Evolutionary conservation across 35 echinoderm and acorn worm species (phyloP).

Genomic region (Apostichopus japonicus): DNA sequence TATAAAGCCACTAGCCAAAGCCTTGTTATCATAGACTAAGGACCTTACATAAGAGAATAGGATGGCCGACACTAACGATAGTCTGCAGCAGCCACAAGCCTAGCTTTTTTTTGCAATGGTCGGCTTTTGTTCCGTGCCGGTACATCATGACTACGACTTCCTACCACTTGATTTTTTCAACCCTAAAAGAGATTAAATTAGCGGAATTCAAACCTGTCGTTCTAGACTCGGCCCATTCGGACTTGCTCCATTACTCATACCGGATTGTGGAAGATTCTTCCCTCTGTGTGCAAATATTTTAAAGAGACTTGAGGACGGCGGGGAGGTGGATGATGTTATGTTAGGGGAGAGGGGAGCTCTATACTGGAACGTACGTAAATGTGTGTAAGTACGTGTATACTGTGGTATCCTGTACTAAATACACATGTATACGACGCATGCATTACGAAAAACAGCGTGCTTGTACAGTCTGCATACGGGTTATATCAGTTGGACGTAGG

Average conservation of each 20-base stretch:
- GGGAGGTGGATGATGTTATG: neutral
- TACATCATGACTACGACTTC: neutral
- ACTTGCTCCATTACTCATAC: conserved; percentile 61
- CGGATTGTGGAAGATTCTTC: conserved; percentile 34
- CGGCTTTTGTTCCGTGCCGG: neutral
- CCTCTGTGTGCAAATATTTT: conserved; percentile 20
- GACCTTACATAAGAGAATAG: too few relatives aligned
- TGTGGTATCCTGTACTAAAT: neutral
- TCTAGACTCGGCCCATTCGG: conserved; percentile 54
- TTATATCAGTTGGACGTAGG: neutral
- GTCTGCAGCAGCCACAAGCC: neutral
- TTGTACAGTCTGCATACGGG: neutral
- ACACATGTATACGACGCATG: neutral
- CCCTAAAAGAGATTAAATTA: neutral
- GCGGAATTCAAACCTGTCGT: conserved; percentile 8
- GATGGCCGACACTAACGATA: too few relatives aligned
- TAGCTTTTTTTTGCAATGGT: neutral
- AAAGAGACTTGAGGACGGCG: conserved; percentile 17
- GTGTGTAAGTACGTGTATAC: neutral
- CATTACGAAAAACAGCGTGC: neutral
- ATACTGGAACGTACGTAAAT: neutral
- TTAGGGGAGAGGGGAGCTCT: neutral
- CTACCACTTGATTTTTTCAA: neutral
- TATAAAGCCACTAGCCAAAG: too few relatives aligned
- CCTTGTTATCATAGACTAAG: too few relatives aligned